Evolutionary conservation across 1,140 invertebrate species (phyloP).

Genomic region (Hirudo medicinalis): DNA sequence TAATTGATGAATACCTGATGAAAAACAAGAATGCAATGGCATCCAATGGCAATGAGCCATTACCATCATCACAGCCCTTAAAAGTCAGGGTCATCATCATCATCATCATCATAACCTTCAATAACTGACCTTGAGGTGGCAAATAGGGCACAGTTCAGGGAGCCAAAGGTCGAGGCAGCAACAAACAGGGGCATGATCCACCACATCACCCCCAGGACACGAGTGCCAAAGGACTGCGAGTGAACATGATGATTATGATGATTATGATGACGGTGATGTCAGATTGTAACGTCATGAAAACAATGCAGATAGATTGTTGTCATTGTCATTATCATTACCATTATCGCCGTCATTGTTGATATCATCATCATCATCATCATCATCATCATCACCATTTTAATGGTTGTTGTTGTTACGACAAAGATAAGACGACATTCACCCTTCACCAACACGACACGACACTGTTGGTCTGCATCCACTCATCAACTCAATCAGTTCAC

Average conservation of each 20-base stretch:
- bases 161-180: constrained; percentile 91
- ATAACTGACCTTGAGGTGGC: constrained; percentile 60
- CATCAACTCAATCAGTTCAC: too few species aligned
- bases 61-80: too few species aligned
- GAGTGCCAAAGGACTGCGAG: constrained; percentile 70
- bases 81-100: too few species aligned
- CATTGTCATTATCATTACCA: neutral
- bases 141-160: constrained; percentile 89
- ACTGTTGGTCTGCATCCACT: too few species aligned
- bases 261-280: neutral
- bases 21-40: neutral
- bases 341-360: neutral
- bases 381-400: neutral
- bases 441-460: too few species aligned
- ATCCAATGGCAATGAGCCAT: neutral
- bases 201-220: constrained; percentile 74
- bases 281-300: neutral
- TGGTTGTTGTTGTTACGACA: too few species aligned
- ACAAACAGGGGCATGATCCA: constrained; percentile 95
- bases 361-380: neutral
- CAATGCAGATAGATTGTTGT: too few species aligned
- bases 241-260: neutral
- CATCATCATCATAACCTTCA: neutral
- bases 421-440: too few species aligned
- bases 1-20: too few species aligned